These are phyloP conservation scores for Chydorus sphaericus DNA, from an alignment of 2,888 invertebrate genomes.

Conservation along the genomic window DNA sequence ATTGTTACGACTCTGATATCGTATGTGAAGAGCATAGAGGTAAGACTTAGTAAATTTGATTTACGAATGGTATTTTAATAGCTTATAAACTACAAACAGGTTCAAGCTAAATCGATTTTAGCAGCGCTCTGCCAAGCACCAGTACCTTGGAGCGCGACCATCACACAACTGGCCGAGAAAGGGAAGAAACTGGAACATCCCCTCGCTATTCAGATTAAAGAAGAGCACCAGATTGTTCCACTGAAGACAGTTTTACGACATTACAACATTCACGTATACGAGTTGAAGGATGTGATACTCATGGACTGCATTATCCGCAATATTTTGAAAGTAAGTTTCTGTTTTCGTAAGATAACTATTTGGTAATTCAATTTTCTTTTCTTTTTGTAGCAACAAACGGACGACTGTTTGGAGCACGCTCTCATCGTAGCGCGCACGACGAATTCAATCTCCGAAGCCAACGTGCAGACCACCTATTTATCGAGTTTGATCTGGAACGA, in stretches of 20 bases:
- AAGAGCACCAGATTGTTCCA: slow-evolving; percentile 29
- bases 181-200: slow-evolving; percentile 27
- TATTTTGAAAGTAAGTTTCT: slow-evolving; percentile 5
- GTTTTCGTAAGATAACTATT: too few relatives aligned
- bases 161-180: slow-evolving; percentile 25
- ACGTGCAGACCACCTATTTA: neutral
- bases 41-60: slow-evolving; percentile 11
- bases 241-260: slow-evolving; percentile 33
- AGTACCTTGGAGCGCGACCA: slow-evolving; percentile 31
- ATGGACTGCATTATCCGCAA: slow-evolving; percentile 4
- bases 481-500: neutral
- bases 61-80: slow-evolving; percentile 22
- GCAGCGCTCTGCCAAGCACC: slow-evolving; percentile 26
- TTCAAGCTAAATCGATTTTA: slow-evolving; percentile 26
- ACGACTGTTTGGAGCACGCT: slow-evolving; percentile 1
- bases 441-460: neutral
- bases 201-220: slow-evolving; percentile 27
- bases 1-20: slow-evolving; percentile 24
- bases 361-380: neutral
- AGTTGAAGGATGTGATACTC: neutral
- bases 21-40: slow-evolving; percentile 23
- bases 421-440: neutral
- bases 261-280: slow-evolving; percentile 21
- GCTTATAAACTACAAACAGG: slow-evolving; percentile 23
- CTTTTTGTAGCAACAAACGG: slow-evolving; percentile 6